Evolutionary conservation across 2,797 vertebrate genomes (phyloP).

Genomic region (Leucoraja ocellata): DNA sequence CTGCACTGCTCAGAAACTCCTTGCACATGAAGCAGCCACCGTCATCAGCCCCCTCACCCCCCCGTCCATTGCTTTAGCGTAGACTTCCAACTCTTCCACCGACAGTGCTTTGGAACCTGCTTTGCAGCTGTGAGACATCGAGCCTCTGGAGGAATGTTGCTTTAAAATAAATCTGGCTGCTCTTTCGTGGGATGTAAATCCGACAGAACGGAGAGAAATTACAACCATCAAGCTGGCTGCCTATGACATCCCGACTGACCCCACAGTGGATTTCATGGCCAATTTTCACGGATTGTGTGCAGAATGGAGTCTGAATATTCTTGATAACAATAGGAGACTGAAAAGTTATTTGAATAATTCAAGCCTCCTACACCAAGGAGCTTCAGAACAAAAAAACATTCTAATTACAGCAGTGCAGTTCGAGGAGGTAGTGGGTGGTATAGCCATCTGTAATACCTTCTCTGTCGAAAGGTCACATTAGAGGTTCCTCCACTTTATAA

Average conservation of each 20-base stretch:
- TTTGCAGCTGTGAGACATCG: not conserved
- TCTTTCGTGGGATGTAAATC: not conserved
- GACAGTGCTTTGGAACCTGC: not conserved
- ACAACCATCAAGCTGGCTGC: not conserved
- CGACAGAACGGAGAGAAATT: not conserved
- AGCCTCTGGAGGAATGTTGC: not conserved
- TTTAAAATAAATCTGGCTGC: not conserved
- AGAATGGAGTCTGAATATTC: not conserved
- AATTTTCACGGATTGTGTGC: not conserved
- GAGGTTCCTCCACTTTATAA: not conserved
- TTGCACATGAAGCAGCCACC: not conserved
- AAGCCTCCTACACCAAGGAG: conserved; percentile 12
- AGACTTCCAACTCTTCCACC: not conserved
- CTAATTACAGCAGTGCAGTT: not conserved
- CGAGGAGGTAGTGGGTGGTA: not conserved
- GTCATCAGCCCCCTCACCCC: not conserved
- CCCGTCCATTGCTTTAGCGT: not conserved
- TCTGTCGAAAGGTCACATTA: not conserved
- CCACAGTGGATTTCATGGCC: not conserved
- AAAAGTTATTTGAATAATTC: conserved; percentile 26
- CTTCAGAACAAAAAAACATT: not conserved
- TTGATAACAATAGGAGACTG: conserved; percentile 13
- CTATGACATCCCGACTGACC: conserved; percentile 19
- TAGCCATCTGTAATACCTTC: not conserved
- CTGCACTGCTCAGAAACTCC: not conserved